These are phyloP conservation scores for Eurosta solidaginis DNA, from an alignment of 1,140 invertebrate species.

Conservation along the genomic window DNA sequence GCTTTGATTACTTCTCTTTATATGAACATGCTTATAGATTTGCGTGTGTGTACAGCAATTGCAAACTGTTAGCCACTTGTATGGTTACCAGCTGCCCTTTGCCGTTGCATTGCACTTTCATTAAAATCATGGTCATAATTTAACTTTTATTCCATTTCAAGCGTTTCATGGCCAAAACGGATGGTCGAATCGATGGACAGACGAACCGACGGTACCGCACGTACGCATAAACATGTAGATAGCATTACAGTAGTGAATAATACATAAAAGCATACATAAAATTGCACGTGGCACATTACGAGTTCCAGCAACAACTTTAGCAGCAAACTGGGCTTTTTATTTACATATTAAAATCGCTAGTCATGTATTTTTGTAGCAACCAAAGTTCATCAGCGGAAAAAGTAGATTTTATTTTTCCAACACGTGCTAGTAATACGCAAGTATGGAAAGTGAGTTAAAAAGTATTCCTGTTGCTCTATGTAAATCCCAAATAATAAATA, in stretches of 20 bases:
- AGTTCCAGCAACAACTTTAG: not conserved
- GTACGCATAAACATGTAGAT: not conserved
- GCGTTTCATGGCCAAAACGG: not conserved
- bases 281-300: not conserved
- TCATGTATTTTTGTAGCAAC: not conserved
- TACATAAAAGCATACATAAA: not conserved
- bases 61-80: not conserved
- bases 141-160: conserved; percentile 11
- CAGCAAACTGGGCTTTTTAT: not conserved
- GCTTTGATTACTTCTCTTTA: no score
- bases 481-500: no score
- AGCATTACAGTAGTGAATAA: not conserved
- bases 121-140: conserved; percentile 25
- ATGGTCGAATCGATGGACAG: not conserved
- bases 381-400: not conserved
- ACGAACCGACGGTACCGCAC: not conserved
- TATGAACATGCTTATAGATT: no score
- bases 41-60: no score
- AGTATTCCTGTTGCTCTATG: no score
- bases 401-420: not conserved
- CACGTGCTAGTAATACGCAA: not conserved
- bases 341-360: not conserved
- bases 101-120: not conserved
- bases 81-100: not conserved
- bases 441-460: not conserved